Evolutionary conservation across 2,888 invertebrate species (phyloP).

Genomic region (Volucella bombylans): DNA sequence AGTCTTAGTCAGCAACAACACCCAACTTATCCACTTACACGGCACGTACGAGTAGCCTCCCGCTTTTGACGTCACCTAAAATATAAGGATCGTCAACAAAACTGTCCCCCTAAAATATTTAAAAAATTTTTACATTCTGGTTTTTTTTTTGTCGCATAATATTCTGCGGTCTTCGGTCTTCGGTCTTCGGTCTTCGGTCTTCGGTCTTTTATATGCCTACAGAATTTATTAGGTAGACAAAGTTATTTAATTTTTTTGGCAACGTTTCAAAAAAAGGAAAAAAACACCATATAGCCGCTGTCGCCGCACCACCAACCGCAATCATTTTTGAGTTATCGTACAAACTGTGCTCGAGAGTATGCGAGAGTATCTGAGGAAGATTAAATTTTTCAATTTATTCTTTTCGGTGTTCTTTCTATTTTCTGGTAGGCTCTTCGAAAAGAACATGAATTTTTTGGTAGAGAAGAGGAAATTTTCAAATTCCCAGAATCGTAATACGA

Average conservation of each 20-base stretch:
- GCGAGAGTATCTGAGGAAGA: background rate
- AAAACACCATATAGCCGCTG: background rate
- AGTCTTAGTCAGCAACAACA: too few species aligned
- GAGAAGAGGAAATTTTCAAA: constrained; percentile 27
- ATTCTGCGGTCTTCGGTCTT: constrained; percentile 6
- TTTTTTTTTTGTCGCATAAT: constrained; percentile 48
- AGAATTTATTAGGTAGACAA: constrained; percentile 42
- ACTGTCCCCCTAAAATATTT: constrained; percentile 3
- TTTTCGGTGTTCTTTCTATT: background rate
- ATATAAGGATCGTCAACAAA: constrained; percentile 29
- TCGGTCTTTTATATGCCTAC: background rate
- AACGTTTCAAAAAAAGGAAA: constrained; percentile 62
- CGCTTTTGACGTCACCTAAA: constrained; percentile 28
- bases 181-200: too few species aligned
- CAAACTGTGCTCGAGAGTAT: background rate
- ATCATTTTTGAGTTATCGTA: constrained; percentile 34
- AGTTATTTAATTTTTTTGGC: constrained; percentile 51
- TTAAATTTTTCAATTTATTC: constrained; percentile 9
- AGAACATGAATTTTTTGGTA: constrained; percentile 37
- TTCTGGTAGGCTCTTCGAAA: constrained; percentile 6
- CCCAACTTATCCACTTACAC: too few species aligned
- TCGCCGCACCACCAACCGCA: background rate
- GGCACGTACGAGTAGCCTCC: too few species aligned
- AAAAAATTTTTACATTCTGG: background rate
- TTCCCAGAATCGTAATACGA: constrained; percentile 44